Conservation (phyloP, 2,888 invertebrate species). For the Xylocampa areola region DNA sequence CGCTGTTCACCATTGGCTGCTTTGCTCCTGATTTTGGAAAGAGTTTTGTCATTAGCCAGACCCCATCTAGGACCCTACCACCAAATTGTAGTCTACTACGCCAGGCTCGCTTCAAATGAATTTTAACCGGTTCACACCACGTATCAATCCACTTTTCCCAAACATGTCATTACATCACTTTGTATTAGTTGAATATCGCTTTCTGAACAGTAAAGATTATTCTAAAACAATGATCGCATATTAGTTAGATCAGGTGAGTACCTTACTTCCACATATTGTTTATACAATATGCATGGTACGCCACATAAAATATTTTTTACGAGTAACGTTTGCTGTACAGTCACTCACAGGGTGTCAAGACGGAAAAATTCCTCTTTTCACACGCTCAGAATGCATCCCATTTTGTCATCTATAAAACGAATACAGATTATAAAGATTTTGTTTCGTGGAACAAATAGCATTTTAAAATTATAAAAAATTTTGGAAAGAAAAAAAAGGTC, state of each 20-base stretch:
- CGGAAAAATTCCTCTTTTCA: constrained; percentile 61
- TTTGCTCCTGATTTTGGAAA: no score
- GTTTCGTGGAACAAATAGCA: constrained; percentile 45
- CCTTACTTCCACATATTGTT: neutral
- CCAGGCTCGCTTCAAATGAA: no score
- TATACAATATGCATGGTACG: constrained; percentile 3
- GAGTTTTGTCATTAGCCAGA: no score
- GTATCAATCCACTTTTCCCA: no score
- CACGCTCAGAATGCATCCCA: constrained; percentile 66
- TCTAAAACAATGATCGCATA: neutral
- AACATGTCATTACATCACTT: no score
- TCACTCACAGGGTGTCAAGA: constrained; percentile 52
- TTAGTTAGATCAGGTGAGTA: neutral
- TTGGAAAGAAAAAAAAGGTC: no score
- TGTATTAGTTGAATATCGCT: no score
- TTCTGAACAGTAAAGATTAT: neutral
- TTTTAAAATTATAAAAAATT: no score
- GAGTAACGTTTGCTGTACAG: constrained; percentile 30
- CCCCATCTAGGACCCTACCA: no score
- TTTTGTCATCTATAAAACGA: constrained; percentile 63
- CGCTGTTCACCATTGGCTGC: no score
- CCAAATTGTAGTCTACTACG: no score
- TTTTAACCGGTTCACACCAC: no score
- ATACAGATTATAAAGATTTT: constrained; percentile 56
- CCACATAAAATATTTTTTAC: constrained; percentile 11